Evolutionary conservation across 2,888 invertebrate species (phyloP), one percentile per base, ranked within the genome.

Genomic region (Bembecia ichneumoniformis): DNA sequence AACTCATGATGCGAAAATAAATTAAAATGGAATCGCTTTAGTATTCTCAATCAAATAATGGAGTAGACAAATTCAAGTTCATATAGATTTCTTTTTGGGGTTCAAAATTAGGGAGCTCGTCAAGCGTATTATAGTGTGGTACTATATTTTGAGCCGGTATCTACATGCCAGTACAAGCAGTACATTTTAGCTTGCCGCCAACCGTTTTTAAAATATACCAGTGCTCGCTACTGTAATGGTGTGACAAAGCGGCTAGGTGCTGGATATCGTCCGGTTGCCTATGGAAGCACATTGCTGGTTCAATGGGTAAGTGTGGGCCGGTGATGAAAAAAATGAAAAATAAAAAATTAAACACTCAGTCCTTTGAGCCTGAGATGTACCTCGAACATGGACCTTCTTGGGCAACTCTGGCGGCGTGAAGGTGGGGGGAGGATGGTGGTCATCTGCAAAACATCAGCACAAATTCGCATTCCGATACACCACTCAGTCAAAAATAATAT

Each of bases 321-420:
- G 83, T 82, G 51, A 47, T 9, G 79, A 82, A 70, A 66, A 68
- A 72, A 68, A 71, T 66, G 59, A 55, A 66, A 74, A 75, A 69
- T 65, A 68, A 71, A 70, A 75, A 69, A 71, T 66, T 69, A 82
- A 81, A 63, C 78, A 76, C 83, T 81, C 82, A 79, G 79, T 76
- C 73, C 71, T 75, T 71, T 76, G 76, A 77, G 78, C 74, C 78
- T 78, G 82, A 82, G 79, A 80, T 83, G 88, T 90, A 96, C 96
- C 96, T 95, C 96, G 93, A 89, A 96, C 93, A 93, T 96, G 96
- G 93, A 96, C 95, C 94, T 96, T 94, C 94, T 97, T 97, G 91
- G 96, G 96, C 92, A 97, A 95, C 94, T 96, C 96, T 92, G 96
- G 96, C 91, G 96, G 96, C 91, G 96, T 97, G 92, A 96, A 96